These are phyloP conservation scores for Dallia pectoralis DNA, from an alignment of 2,797 vertebrate genomes.

Conservation along the genomic window DNA sequence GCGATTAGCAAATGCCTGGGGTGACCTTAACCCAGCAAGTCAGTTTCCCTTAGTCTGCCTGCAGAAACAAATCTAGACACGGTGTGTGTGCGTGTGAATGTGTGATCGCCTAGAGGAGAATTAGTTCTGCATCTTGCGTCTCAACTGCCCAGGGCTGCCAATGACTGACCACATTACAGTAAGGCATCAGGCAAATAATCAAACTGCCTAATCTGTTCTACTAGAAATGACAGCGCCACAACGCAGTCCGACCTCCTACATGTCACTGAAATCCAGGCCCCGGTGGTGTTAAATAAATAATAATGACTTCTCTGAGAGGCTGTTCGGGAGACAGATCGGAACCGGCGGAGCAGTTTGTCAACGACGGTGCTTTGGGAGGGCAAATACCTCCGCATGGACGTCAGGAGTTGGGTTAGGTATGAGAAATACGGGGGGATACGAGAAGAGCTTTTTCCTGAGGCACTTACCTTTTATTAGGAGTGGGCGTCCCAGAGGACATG, in stretches of 20 bases:
- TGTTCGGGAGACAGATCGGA: not conserved
- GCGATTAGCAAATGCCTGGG: slow-evolving; percentile 23
- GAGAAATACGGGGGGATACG: not conserved
- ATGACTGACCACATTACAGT: slow-evolving; percentile 8
- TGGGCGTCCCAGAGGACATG: slow-evolving; percentile 86
- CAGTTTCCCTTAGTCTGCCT: slow-evolving; percentile 42
- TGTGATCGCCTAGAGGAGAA: slow-evolving; percentile 23
- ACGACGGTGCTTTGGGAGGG: not conserved
- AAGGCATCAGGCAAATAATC: slow-evolving; percentile 3
- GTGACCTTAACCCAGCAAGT: slow-evolving; percentile 39
- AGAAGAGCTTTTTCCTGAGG: slow-evolving; percentile 3
- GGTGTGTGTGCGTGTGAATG: not conserved
- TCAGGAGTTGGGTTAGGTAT: not conserved
- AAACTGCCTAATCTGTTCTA: not conserved
- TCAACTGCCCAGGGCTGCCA: slow-evolving; percentile 27
- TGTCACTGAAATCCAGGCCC: not conserved
- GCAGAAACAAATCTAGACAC: too few species aligned
- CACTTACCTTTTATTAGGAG: slow-evolving; percentile 90
- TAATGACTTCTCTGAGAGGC: not conserved
- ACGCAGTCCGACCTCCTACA: not conserved
- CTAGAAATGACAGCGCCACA: not conserved
- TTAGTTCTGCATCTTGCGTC: slow-evolving; percentile 36
- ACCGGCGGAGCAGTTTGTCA: not conserved
- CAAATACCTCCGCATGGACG: not conserved
- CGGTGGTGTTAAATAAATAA: not conserved